A percentile compares a stretch with the other conserved stretches of the same genome.
Evolutionary conservation across 2,113 vertebrate species (phyloP).

Genomic region (Bungarus multicinctus): DNA sequence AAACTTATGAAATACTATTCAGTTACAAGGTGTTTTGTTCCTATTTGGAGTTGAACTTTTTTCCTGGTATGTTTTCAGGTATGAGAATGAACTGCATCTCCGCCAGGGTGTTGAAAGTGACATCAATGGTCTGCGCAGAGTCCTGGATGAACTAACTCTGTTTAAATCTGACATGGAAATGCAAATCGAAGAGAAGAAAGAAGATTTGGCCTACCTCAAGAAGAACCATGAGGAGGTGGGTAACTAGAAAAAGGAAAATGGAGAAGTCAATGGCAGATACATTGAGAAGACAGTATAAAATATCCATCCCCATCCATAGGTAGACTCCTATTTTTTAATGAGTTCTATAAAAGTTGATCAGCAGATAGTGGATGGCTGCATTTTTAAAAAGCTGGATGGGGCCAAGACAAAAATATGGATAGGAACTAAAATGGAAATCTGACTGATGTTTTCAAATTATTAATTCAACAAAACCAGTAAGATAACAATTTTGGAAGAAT

Average conservation of each 20-base stretch:
- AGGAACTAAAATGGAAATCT: neutral
- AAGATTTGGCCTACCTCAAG: conserved; percentile 92
- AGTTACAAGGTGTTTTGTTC: fast-evolving
- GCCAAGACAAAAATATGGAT: neutral
- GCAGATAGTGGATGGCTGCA: neutral
- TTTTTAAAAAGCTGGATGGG: neutral
- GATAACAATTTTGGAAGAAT: neutral
- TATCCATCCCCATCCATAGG: neutral
- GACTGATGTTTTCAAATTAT: neutral
- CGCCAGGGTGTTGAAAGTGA: conserved; percentile 72
- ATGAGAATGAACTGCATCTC: conserved; percentile 72
- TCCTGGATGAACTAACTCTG: conserved; percentile 77
- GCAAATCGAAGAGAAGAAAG: conserved; percentile 82
- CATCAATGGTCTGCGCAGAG: conserved; percentile 73
- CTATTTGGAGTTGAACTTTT: neutral
- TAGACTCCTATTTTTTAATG: neutral
- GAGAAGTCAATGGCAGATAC: neutral
- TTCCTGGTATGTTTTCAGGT: conserved; percentile 50
- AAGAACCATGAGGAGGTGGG: conserved; percentile 96
- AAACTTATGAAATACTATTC: neutral
- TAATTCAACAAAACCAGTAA: neutral
- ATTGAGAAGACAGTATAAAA: neutral
- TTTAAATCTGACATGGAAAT: conserved; percentile 70
- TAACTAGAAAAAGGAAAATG: neutral
- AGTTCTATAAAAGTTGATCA: neutral